Conservation (phyloP, 2,797 vertebrate species). For the Eulemur coronatus region DNA sequence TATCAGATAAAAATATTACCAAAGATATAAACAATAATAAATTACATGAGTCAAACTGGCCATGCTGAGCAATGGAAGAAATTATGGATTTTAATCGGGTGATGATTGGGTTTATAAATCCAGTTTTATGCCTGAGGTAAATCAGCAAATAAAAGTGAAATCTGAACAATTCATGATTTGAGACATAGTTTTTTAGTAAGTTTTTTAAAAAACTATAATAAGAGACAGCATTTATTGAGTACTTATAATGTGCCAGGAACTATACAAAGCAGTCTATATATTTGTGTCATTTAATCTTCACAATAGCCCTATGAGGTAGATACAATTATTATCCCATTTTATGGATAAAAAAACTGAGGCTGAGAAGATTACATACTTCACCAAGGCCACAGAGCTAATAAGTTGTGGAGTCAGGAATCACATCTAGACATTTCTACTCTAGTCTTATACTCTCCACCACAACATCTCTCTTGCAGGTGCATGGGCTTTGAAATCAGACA, state of each 20-base stretch:
- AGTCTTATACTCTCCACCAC: background rate
- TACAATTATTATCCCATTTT: background rate
- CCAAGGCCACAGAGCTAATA: background rate
- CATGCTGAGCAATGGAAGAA: background rate
- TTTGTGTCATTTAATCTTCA: background rate
- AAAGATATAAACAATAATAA: background rate
- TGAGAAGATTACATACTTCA: background rate
- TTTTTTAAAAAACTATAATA: background rate
- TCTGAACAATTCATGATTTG: background rate
- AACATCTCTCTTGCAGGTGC: background rate
- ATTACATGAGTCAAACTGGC: background rate
- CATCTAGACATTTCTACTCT: background rate
- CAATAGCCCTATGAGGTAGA: background rate
- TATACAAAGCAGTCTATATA: background rate
- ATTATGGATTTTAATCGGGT: background rate
- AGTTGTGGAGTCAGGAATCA: background rate
- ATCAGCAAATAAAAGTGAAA: conserved; percentile 6
- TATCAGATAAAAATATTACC: background rate
- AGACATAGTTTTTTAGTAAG: background rate
- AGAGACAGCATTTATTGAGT: background rate
- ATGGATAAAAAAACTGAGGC: background rate
- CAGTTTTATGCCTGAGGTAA: background rate
- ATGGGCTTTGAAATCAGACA: background rate
- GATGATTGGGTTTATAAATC: background rate
- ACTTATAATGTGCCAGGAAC: background rate